Conservation (phyloP, 1,140 invertebrate species). For the Brachionus angularis region DNA sequence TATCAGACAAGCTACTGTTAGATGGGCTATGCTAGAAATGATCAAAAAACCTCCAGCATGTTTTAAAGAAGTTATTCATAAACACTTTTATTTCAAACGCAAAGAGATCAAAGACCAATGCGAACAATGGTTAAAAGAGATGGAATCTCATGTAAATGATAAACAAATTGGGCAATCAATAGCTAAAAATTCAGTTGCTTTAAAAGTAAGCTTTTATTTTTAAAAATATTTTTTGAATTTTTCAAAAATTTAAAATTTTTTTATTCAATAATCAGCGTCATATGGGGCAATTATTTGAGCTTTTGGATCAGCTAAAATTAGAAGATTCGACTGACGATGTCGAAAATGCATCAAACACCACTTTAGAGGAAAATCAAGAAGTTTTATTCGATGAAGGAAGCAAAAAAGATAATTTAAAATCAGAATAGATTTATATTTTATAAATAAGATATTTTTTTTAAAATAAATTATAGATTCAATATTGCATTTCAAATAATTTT, state of each 20-base stretch:
- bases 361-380: conserved; percentile 16
- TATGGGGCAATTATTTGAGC: conserved; percentile 30
- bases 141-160: conserved; percentile 38
- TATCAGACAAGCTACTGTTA: conserved; percentile 86
- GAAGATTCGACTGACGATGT: conserved; percentile 18
- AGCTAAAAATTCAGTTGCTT: conserved; percentile 17
- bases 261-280: conserved; percentile 39
- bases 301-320: conserved; percentile 22
- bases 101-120: conserved; percentile 42
- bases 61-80: conserved; percentile 67
- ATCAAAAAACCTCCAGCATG: conserved; percentile 79
- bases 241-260: not conserved
- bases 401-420: too few relatives aligned
- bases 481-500: too few relatives aligned
- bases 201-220: conserved; percentile 23
- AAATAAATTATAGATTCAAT: too few relatives aligned
- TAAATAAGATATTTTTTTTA: too few relatives aligned
- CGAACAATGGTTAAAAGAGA: conserved; percentile 40
- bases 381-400: too few relatives aligned
- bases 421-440: too few relatives aligned
- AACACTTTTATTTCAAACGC: conserved; percentile 43
- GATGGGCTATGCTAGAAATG: conserved; percentile 93
- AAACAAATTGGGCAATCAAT: conserved; percentile 41
- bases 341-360: conserved; percentile 3
- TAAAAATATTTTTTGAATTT: not conserved